phyloP scores from a whole-genome alignment of 2,797 vertebrate genomes.

The Epinephelus malabaricus region DNA sequence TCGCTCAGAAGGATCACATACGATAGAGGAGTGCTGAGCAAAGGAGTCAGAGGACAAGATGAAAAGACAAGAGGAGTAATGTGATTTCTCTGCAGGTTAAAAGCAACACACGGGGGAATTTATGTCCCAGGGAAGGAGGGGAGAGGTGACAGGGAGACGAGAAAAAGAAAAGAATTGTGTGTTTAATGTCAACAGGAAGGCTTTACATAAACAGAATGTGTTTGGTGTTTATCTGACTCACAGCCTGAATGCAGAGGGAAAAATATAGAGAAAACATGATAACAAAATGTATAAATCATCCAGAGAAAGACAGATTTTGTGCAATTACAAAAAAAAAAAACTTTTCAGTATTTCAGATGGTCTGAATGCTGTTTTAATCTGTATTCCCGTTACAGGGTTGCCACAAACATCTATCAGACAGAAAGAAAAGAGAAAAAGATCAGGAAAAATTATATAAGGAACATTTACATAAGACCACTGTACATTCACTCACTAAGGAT shows the following conservation, averaged over 20 bases:
- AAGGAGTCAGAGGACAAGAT: slow-evolving; percentile 13
- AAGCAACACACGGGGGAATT: background rate
- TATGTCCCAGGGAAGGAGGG: background rate
- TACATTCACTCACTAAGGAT: background rate
- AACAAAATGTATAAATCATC: background rate
- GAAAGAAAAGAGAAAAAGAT: background rate
- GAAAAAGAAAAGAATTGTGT: background rate
- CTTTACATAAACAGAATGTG: background rate
- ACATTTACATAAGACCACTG: background rate
- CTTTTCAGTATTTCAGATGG: background rate
- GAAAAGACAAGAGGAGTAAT: background rate
- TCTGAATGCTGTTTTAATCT: background rate
- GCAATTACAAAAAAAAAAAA: background rate
- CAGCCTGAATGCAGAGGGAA: too few species aligned
- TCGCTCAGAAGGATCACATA: background rate
- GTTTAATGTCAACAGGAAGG: slow-evolving; percentile 6
- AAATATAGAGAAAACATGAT: too few species aligned
- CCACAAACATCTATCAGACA: background rate
- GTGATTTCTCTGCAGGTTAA: slow-evolving; percentile 22
- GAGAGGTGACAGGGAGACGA: background rate
- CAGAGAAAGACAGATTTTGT: background rate
- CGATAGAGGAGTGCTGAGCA: slow-evolving; percentile 1
- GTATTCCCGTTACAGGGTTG: too few species aligned
- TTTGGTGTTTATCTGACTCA: background rate
- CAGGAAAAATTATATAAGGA: background rate